Conservation (phyloP, 2,888 invertebrate genomes). For the Exephanes ischioxanthus region DNA sequence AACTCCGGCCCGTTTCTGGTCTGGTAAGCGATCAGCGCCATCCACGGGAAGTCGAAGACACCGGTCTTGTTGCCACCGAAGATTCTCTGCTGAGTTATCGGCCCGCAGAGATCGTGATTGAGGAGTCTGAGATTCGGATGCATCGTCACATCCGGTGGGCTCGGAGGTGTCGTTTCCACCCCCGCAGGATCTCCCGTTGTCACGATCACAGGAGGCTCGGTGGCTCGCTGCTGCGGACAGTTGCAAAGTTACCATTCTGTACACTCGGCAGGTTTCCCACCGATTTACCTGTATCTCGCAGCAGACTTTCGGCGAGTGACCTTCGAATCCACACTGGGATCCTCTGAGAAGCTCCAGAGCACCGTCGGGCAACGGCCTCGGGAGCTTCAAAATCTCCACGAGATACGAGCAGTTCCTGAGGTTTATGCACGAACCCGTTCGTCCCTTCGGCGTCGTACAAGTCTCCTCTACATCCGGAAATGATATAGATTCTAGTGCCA, state of each 20-base stretch:
- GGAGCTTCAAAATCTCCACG: constrained; percentile 76
- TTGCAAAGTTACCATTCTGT: neutral
- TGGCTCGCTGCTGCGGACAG: neutral
- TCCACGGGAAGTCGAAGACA: constrained; percentile 91
- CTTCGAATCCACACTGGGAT: constrained; percentile 85
- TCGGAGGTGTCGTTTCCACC: constrained; percentile 9
- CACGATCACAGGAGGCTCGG: constrained; percentile 1
- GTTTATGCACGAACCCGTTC: constrained; percentile 82
- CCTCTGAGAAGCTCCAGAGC: constrained; percentile 79
- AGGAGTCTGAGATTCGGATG: constrained; percentile 84
- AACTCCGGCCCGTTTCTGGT: constrained; percentile 75
- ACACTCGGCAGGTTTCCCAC: neutral
- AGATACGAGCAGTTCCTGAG: constrained; percentile 82
- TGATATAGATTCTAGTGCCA: constrained; percentile 70
- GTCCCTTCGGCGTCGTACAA: constrained; percentile 80
- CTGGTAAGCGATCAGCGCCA: constrained; percentile 89
- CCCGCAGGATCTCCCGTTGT: neutral
- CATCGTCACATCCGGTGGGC: constrained; percentile 82
- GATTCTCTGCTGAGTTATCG: constrained; percentile 86
- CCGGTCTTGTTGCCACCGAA: constrained; percentile 88
- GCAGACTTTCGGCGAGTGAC: constrained; percentile 84
- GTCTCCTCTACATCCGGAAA: constrained; percentile 60
- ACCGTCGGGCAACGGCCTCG: constrained; percentile 74
- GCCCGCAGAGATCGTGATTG: constrained; percentile 86
- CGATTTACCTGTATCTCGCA: constrained; percentile 75